Evolutionary conservation across 2,113 vertebrate genomes (phyloP), one percentile per base, ranked within the genome.

Genomic region (Gymnogyps californianus): DNA sequence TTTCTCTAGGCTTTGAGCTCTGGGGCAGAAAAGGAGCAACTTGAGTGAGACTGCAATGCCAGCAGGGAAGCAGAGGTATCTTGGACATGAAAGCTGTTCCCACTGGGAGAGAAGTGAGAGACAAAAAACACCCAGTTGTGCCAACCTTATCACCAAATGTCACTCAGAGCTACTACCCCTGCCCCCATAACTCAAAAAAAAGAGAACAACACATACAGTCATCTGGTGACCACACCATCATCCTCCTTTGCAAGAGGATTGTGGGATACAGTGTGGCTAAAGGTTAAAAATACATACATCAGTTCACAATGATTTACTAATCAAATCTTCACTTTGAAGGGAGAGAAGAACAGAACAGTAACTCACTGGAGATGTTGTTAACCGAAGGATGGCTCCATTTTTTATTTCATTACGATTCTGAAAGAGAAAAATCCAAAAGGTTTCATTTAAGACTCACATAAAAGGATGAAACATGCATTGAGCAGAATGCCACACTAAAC

Each of bases 401-500:
- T 99, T 99, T 85, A 99, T 99, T 97, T 99, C 99, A 89, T 99
- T 99, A 90, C 99, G 99, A 97, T 99, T 99, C 99, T 99, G 98
- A 91, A 97, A 97, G 97, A 94, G 80, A 97, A 98, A 93, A 96
- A 86, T 62, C 4, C 75, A 79, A 87, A 91, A 94, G 10, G 61
- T 46, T 76, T 95, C 72, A 66, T 55, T 83, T 70, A 71, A 65
- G 34, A 85, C 40, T 93, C 29, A 3, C 29, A 58, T 18, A 69
- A 83, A 79, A 80, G 71, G 18, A 78, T 47, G 17, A 78, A 95
- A 62, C 8, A 8, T 4, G 11, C 38, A 67, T 16, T 64, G 36
- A 93, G 71, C 31, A 88, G 44, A 67, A 67, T 11, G 8, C 38
- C 44, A 83, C 20, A 40, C 32, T 83, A 86, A 92, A 83, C 13